These are phyloP conservation scores for Paradisaea rubra DNA, from an alignment of 2,113 vertebrate species.

Conservation along the genomic window DNA sequence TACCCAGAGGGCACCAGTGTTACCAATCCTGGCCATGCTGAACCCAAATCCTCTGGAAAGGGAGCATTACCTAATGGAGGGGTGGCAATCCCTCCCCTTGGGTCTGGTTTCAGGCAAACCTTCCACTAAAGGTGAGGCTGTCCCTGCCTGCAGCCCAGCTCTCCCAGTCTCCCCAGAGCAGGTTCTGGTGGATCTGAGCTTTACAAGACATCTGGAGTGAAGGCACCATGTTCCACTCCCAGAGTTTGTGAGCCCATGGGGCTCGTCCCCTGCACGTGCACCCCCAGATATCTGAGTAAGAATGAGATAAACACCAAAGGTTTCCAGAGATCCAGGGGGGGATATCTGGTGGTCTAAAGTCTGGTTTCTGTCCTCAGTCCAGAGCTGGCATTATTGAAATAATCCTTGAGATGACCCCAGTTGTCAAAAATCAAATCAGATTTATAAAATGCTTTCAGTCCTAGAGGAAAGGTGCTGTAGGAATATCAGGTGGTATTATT, in stretches of 20 bases:
- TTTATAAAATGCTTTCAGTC: slow-evolving; percentile 15
- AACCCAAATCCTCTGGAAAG: neutral
- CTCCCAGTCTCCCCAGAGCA: neutral
- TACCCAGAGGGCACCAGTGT: neutral
- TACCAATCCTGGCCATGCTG: neutral
- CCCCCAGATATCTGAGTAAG: neutral
- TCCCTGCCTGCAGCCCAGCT: neutral
- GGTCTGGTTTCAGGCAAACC: neutral
- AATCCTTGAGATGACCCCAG: slow-evolving; percentile 9
- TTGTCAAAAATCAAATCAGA: slow-evolving; percentile 4
- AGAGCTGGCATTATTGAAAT: neutral
- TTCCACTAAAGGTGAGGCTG: neutral
- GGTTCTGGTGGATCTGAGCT: neutral
- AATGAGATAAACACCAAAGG: neutral
- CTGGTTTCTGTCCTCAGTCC: neutral
- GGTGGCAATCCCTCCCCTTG: neutral
- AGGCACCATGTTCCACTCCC: neutral
- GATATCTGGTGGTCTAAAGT: neutral
- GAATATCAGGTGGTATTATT: neutral
- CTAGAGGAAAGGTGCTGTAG: slow-evolving; percentile 7
- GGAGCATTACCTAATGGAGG: neutral
- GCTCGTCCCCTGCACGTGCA: neutral
- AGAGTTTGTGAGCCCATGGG: neutral
- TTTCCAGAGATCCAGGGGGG: neutral
- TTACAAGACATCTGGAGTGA: neutral